Evolutionary conservation across 2,113 vertebrate species (phyloP).

Genomic region (Corydoras maculifer): DNA sequence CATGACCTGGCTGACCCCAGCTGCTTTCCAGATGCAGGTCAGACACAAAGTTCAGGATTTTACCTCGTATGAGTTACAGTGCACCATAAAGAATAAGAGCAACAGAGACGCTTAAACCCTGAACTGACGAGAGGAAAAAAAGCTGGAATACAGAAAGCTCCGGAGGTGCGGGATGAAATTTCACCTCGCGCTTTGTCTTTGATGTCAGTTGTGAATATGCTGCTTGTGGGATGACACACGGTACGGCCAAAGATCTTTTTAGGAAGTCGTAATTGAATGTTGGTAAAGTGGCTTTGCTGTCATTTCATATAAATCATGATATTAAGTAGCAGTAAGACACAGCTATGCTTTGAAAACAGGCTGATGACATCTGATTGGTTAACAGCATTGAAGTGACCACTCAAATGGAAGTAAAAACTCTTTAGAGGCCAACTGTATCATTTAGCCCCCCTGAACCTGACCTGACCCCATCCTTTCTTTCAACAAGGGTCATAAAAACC

Average conservation of each 20-base stretch:
- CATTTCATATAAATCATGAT: too few species aligned
- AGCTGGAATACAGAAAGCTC: slow-evolving; percentile 45
- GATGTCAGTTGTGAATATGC: slow-evolving; percentile 9
- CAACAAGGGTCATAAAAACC: slow-evolving; percentile 66
- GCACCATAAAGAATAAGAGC: slow-evolving; percentile 50
- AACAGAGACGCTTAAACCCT: slow-evolving; percentile 38
- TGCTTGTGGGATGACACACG: background rate
- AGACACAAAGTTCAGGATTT: slow-evolving; percentile 47
- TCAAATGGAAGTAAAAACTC: slow-evolving; percentile 62
- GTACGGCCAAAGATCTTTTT: background rate
- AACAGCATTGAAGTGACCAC: slow-evolving; percentile 45
- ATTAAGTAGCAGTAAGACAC: background rate
- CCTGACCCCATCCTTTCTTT: slow-evolving; percentile 53
- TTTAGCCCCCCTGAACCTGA: slow-evolving; percentile 58
- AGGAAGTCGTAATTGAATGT: too few species aligned
- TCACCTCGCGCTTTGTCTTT: slow-evolving; percentile 8
- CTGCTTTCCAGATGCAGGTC: slow-evolving; percentile 72
- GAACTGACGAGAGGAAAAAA: background rate
- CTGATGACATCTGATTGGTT: slow-evolving; percentile 48
- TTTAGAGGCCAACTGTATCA: slow-evolving; percentile 64
- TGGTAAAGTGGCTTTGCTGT: too few species aligned
- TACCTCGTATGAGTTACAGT: slow-evolving; percentile 62
- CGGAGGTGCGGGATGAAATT: slow-evolving; percentile 42
- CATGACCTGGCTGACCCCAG: slow-evolving; percentile 61
- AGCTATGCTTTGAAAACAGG: slow-evolving; percentile 61